phyloP scores from a whole-genome alignment of 2,797 vertebrate species.

The Diceros bicornis region DNA sequence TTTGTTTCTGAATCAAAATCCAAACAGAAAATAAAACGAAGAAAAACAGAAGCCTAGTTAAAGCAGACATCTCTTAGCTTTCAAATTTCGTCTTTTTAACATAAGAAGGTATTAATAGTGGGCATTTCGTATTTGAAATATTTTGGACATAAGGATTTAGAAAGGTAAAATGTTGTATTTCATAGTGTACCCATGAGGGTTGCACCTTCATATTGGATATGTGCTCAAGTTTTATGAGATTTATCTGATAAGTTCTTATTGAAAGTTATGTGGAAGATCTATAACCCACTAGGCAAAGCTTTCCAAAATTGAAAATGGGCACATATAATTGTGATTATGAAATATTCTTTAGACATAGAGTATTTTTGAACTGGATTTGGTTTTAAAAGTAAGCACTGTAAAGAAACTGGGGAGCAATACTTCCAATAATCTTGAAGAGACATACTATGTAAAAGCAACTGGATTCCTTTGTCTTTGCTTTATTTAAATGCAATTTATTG shows the following conservation, averaged over 20 bases:
- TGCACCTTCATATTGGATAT: not conserved
- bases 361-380: not conserved
- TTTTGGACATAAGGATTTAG: slow-evolving; percentile 43
- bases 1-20: slow-evolving; percentile 59
- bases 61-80: not conserved
- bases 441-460: not conserved
- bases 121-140: not conserved
- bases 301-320: not conserved
- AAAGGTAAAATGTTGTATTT: not conserved
- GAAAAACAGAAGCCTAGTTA: not conserved
- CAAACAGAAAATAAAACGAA: slow-evolving; percentile 32
- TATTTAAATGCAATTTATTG: slow-evolving; percentile 41
- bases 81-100: slow-evolving; percentile 27
- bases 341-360: not conserved
- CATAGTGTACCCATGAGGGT: not conserved
- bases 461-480: slow-evolving; percentile 5
- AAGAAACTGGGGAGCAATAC: not conserved
- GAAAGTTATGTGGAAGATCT: not conserved
- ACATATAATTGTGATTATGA: not conserved
- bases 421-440: slow-evolving; percentile 19
- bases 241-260: slow-evolving; percentile 23
- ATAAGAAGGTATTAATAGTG: not conserved
- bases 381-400: not conserved
- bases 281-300: slow-evolving; percentile 14
- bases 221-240: slow-evolving; percentile 38